These are phyloP conservation scores for Penaeus chinensis DNA, from an alignment of 1,140 invertebrate genomes.

Conservation along the genomic window DNA sequence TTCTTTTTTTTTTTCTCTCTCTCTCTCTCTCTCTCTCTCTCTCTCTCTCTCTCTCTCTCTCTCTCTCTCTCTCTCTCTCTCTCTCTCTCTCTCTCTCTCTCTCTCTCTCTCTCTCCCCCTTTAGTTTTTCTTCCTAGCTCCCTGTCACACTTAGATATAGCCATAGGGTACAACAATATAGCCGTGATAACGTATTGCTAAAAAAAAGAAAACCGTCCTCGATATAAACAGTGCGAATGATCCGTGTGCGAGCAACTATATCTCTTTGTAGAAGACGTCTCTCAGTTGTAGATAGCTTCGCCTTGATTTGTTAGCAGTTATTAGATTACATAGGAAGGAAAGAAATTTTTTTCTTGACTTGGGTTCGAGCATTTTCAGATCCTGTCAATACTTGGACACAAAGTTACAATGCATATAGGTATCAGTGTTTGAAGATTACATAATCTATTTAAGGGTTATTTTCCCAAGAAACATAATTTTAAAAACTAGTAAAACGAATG, in stretches of 20 bases:
- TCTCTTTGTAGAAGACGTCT: conserved; percentile 11
- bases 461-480: too few relatives aligned
- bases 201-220: conserved; percentile 43
- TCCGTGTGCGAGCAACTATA: conserved; percentile 13
- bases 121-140: not conserved
- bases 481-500: too few relatives aligned
- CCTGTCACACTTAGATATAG: conserved; percentile 4
- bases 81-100: not conserved
- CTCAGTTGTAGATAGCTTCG: not conserved
- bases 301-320: conserved; percentile 16
- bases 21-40: conserved; percentile 20
- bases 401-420: too few relatives aligned
- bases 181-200: conserved; percentile 51
- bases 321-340: conserved; percentile 13
- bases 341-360: not conserved
- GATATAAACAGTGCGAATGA: conserved; percentile 45
- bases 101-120: not conserved
- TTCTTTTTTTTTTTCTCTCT: not conserved
- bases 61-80: not conserved
- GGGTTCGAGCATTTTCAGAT: too few relatives aligned
- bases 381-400: too few relatives aligned
- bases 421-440: too few relatives aligned
- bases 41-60: not conserved
- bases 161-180: conserved; percentile 48
- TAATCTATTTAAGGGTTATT: too few relatives aligned